Evolutionary conservation across 2,888 invertebrate species (phyloP).

Genomic region (Augochlorella aurata): DNA sequence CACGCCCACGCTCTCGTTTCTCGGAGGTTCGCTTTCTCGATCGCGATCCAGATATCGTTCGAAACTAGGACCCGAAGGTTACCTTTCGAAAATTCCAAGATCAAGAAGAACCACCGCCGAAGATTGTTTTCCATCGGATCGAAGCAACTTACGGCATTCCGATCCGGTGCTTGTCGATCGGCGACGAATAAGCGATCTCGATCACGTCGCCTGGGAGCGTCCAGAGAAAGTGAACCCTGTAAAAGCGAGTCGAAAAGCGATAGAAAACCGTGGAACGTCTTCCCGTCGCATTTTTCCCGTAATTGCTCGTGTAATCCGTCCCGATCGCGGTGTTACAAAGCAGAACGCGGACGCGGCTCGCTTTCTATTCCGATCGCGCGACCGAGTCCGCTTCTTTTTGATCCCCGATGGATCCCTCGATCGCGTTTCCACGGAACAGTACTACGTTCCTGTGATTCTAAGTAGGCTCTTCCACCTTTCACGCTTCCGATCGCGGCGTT

Average conservation of each 20-base stretch:
- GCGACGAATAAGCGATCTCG: conserved; percentile 25
- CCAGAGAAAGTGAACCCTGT: conserved; percentile 65
- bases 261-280: conserved; percentile 5
- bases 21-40: no score
- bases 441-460: background rate
- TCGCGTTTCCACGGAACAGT: conserved; percentile 5
- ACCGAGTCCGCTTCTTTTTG: background rate
- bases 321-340: background rate
- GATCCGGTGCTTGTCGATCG: background rate
- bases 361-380: conserved; percentile 35
- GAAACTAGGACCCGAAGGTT: no score
- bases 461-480: conserved; percentile 6
- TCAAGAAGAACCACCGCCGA: no score
- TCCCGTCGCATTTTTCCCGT: conserved; percentile 21
- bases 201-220: conserved; percentile 39
- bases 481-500: background rate
- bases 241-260: conserved; percentile 47
- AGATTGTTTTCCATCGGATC: no score
- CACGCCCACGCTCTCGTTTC: no score
- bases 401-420: conserved; percentile 6
- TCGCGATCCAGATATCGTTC: no score
- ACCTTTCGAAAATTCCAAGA: no score
- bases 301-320: conserved; percentile 34
- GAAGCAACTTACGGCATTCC: background rate
- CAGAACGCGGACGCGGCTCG: background rate